phyloP scores from a whole-genome alignment of 2,888 invertebrate species.

The Carterocephalus palaemon region DNA sequence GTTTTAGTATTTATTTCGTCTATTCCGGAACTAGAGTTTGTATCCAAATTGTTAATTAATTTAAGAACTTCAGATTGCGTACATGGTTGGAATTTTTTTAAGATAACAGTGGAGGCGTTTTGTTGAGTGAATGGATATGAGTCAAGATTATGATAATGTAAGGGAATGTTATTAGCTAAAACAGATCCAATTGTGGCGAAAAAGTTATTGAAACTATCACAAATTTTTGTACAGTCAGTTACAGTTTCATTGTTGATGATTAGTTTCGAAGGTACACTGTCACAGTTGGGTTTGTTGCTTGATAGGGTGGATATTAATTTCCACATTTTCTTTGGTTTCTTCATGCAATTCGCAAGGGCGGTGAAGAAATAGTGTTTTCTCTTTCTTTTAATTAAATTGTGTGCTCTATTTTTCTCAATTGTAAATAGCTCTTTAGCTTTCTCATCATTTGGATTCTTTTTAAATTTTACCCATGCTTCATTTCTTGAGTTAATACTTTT shows the following conservation, averaged over 20 bases:
- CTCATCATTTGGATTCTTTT: no score
- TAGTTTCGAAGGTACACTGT: background rate
- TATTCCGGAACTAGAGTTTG: no score
- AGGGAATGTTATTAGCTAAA: constrained; percentile 1
- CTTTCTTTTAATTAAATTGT: background rate
- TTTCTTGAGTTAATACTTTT: constrained; percentile 1
- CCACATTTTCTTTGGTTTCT: constrained; percentile 1
- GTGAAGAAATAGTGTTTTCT: constrained; percentile 4
- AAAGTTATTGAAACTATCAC: background rate
- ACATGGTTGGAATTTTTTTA: background rate
- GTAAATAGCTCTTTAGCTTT: no score
- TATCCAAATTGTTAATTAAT: constrained; percentile 9
- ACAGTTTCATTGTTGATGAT: background rate
- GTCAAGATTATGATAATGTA: background rate
- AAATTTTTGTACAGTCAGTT: constrained; percentile 2
- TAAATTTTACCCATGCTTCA: constrained; percentile 2
- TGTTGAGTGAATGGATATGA: background rate
- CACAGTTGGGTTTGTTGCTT: background rate
- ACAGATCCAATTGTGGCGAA: constrained; percentile 4
- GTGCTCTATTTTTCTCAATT: background rate
- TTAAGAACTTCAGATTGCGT: background rate
- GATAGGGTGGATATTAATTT: no score
- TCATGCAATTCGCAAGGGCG: background rate
- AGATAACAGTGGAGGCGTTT: background rate
- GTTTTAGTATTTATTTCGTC: background rate